Evolutionary conservation across 2,113 vertebrate genomes (phyloP).

Genomic region (Bettongia penicillata): DNA sequence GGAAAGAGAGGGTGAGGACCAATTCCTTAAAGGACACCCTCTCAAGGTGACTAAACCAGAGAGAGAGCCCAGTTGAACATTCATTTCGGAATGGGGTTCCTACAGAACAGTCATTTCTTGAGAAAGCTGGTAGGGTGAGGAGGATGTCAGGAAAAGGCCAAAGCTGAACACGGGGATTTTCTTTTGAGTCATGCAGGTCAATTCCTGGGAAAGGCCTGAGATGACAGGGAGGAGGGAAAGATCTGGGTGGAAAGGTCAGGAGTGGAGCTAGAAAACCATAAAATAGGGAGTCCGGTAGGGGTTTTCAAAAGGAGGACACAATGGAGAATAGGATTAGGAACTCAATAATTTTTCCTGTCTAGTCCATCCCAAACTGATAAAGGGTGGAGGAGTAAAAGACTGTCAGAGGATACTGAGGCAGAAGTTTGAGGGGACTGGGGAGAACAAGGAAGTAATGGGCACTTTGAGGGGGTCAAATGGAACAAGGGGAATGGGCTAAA

Average conservation of each 20-base stretch:
- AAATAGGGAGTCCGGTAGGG: not conserved
- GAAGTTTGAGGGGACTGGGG: not conserved
- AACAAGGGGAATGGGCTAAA: not conserved
- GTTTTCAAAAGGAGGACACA: not conserved
- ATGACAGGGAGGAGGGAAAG: not conserved
- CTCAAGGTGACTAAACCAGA: not conserved
- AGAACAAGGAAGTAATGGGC: not conserved
- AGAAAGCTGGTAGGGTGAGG: not conserved
- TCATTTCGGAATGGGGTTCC: not conserved
- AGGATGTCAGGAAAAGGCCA: not conserved
- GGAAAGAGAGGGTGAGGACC: not conserved
- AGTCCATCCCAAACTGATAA: not conserved
- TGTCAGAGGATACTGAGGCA: not conserved
- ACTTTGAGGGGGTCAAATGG: not conserved
- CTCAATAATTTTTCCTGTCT: not conserved
- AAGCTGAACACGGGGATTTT: not conserved
- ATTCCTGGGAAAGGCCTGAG: slow-evolving; percentile 18
- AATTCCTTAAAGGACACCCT: not conserved
- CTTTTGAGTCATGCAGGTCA: not conserved
- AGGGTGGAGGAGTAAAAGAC: not conserved
- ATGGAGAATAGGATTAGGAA: not conserved
- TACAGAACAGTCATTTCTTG: not conserved
- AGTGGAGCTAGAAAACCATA: not conserved
- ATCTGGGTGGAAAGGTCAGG: not conserved
- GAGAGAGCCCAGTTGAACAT: not conserved